Conservation (phyloP, 2,113 vertebrate genomes). For the crab-eating macaque (Macaca fascicularis) region DNA sequence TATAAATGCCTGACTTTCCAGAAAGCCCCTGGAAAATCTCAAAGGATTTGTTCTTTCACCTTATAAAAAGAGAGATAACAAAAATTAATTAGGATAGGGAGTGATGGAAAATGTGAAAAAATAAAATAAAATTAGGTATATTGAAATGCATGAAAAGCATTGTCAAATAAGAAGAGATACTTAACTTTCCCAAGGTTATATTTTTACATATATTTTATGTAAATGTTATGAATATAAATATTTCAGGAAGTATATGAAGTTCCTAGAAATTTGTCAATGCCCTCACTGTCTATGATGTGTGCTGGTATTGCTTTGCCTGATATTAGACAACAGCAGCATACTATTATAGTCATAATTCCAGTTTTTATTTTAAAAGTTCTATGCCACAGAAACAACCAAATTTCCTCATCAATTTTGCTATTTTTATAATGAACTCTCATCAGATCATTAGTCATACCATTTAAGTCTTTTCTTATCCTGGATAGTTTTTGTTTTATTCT, state of each 20-base stretch:
- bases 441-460: neutral
- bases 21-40: too few species aligned
- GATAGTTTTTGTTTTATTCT: neutral
- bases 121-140: too few species aligned
- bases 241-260: neutral
- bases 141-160: too few species aligned
- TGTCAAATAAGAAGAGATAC: neutral
- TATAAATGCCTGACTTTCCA: too few species aligned
- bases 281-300: neutral
- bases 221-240: neutral
- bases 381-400: neutral
- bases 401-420: neutral
- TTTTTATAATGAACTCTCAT: neutral
- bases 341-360: neutral
- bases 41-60: too few species aligned
- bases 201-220: neutral
- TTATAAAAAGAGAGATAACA: too few species aligned
- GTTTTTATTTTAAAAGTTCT: neutral
- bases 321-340: neutral
- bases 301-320: too few species aligned
- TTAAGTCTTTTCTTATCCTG: neutral
- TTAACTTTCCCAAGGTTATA: neutral
- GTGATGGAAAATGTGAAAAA: too few species aligned
- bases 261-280: neutral
- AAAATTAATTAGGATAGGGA: too few species aligned